Percentiles rank a stretch among this genome's conserved stretches.
phyloP scores from a whole-genome alignment of 2,113 vertebrate species.

The Buteo buteo region DNA sequence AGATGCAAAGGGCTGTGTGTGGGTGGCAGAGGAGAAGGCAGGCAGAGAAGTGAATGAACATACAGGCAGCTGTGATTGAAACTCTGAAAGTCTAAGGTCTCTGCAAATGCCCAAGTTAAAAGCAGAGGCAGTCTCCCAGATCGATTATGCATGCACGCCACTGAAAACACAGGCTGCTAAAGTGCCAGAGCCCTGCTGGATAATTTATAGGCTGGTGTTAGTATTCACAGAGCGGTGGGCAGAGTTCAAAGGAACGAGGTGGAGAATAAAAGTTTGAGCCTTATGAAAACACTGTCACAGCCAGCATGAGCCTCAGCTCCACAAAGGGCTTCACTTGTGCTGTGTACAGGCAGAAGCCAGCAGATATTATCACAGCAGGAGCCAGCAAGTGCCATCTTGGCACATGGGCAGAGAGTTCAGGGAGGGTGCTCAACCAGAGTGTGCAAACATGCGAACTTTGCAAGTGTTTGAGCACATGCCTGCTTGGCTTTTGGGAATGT shows the following conservation, averaged over 20 bases:
- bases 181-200: conserved; percentile 64
- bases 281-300: conserved; percentile 29
- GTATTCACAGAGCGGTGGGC: conserved; percentile 57
- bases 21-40: not conserved
- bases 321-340: not conserved
- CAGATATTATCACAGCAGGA: not conserved
- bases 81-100: conserved; percentile 48
- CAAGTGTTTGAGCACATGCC: not conserved
- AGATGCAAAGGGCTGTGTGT: not conserved
- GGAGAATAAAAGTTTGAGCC: conserved; percentile 55
- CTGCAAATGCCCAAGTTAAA: conserved; percentile 52
- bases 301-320: not conserved
- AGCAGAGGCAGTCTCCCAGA: conserved; percentile 61
- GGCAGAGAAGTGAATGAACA: not conserved
- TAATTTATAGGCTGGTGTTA: conserved; percentile 70
- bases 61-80: not conserved
- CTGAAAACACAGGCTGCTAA: conserved; percentile 57
- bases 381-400: not conserved
- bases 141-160: conserved; percentile 65
- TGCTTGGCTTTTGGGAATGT: not conserved
- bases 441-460: not conserved
- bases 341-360: not conserved
- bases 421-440: not conserved
- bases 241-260: conserved; percentile 68
- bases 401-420: not conserved